Evolutionary conservation across 2,888 invertebrate genomes (phyloP).

Genomic region (Cheiracanthium punctorium): DNA sequence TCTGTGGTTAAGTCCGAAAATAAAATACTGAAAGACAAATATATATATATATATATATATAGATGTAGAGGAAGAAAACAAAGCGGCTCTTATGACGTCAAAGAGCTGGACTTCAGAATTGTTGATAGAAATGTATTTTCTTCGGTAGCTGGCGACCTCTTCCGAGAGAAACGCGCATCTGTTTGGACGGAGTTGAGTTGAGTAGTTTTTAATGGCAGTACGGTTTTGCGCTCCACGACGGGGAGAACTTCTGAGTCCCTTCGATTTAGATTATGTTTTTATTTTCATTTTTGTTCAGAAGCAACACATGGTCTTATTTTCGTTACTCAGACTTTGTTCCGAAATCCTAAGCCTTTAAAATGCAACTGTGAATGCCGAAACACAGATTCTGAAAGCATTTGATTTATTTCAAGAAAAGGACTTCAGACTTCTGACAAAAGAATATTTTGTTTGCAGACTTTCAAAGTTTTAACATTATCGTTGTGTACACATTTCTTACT

Average conservation of each 20-base stretch:
- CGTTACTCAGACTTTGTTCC: not conserved
- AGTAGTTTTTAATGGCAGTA: constrained; percentile 45
- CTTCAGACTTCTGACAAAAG: too few species aligned
- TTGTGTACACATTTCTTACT: too few species aligned
- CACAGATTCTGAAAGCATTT: too few species aligned
- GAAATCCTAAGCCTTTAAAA: not conserved
- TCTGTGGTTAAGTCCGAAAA: constrained; percentile 48
- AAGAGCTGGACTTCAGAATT: constrained; percentile 45
- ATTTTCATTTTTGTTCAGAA: not conserved
- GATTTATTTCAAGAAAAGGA: too few species aligned
- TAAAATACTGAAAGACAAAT: constrained; percentile 7
- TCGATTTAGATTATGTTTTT: not conserved
- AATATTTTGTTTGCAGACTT: too few species aligned
- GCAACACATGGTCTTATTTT: not conserved
- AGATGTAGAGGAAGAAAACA: constrained; percentile 2
- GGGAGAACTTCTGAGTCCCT: not conserved
- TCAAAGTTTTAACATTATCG: too few species aligned
- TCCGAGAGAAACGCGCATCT: constrained; percentile 22
- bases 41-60: not conserved
- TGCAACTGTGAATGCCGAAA: too few species aligned
- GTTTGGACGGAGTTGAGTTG: constrained; percentile 36
- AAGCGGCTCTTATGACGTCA: constrained; percentile 51
- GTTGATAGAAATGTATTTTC: constrained; percentile 46
- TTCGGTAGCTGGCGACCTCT: constrained; percentile 31
- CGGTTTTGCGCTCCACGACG: not conserved